A percentile compares a stretch with the other conserved stretches of the same genome.
Conservation (phyloP, 1,140 invertebrate genomes). For the Zophobas morio region DNA sequence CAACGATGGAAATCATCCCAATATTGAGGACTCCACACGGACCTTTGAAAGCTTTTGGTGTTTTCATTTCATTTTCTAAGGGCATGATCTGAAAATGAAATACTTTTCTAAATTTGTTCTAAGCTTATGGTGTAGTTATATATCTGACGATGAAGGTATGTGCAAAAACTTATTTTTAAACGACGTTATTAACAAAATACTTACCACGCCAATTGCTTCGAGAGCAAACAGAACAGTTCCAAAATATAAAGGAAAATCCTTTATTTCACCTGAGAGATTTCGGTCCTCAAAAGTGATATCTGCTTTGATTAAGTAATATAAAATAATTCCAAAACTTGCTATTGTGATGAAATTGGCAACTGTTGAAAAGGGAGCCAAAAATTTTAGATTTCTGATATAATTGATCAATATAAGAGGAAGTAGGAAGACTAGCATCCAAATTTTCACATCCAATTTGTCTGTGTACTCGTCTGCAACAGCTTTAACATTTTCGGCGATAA, state of each 20-base stretch:
- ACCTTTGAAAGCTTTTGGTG: slow-evolving; percentile 79
- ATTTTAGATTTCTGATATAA: slow-evolving; percentile 81
- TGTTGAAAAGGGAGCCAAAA: slow-evolving; percentile 81
- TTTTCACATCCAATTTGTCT: slow-evolving; percentile 68
- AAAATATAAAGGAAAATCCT: slow-evolving; percentile 78
- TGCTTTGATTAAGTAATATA: slow-evolving; percentile 77
- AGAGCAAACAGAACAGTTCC: slow-evolving; percentile 91
- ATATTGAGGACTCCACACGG: slow-evolving; percentile 82
- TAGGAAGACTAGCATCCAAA: slow-evolving; percentile 78
- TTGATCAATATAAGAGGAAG: slow-evolving; percentile 81
- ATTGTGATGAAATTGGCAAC: slow-evolving; percentile 80
- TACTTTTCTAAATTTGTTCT: background rate
- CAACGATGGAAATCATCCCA: slow-evolving; percentile 81
- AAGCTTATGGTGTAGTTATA: background rate
- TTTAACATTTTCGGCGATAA: slow-evolving; percentile 83
- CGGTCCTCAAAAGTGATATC: slow-evolving; percentile 70
- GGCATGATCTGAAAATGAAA: slow-evolving; percentile 79
- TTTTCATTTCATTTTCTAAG: slow-evolving; percentile 89
- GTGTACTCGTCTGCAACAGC: slow-evolving; percentile 70
- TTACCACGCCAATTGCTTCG: slow-evolving; percentile 80
- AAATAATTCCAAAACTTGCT: slow-evolving; percentile 77
- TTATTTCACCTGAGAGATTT: slow-evolving; percentile 68
- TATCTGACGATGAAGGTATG: background rate
- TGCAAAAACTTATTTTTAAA: background rate
- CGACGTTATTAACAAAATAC: slow-evolving; percentile 31